Conservation (phyloP, 1,140 invertebrate genomes). For the Brevipalpus yothersi region DNA sequence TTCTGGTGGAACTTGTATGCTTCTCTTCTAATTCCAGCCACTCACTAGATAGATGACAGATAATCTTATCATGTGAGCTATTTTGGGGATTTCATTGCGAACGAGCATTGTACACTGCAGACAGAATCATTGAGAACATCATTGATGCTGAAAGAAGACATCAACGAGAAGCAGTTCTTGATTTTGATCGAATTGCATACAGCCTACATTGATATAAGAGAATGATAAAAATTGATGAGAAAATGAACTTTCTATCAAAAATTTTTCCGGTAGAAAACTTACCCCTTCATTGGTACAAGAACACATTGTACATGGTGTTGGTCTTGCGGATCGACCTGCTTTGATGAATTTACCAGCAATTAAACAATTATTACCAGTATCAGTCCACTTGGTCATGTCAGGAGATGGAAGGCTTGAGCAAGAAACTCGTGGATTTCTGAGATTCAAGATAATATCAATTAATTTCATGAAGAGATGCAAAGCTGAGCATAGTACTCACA, state of each 20-base stretch:
- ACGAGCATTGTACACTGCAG: conserved; percentile 59
- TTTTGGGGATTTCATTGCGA: conserved; percentile 12
- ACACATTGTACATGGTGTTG: conserved; percentile 32
- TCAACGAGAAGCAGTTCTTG: conserved; percentile 54
- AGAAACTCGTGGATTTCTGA: conserved; percentile 22
- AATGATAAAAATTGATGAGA: background rate
- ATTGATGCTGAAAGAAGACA: conserved; percentile 51
- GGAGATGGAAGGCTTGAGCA: conserved; percentile 22
- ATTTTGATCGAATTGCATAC: conserved; percentile 67
- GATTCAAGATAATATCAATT: background rate
- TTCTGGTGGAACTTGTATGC: no score
- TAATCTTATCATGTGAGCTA: no score
- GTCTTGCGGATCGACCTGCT: conserved; percentile 25
- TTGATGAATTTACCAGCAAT: conserved; percentile 22
- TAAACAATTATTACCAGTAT: conserved; percentile 19
- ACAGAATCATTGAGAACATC: conserved; percentile 58
- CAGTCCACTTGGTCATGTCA: conserved; percentile 25
- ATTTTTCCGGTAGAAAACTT: conserved; percentile 11
- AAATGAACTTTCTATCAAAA: background rate
- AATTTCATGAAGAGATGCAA: background rate
- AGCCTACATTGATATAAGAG: conserved; percentile 28
- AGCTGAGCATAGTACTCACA: conserved; percentile 29
- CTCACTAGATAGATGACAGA: no score
- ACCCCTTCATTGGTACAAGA: conserved; percentile 36
- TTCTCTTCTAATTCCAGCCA: no score